phyloP scores from a whole-genome alignment of 2,797 vertebrate species.

The Rhinichthys osculus region DNA sequence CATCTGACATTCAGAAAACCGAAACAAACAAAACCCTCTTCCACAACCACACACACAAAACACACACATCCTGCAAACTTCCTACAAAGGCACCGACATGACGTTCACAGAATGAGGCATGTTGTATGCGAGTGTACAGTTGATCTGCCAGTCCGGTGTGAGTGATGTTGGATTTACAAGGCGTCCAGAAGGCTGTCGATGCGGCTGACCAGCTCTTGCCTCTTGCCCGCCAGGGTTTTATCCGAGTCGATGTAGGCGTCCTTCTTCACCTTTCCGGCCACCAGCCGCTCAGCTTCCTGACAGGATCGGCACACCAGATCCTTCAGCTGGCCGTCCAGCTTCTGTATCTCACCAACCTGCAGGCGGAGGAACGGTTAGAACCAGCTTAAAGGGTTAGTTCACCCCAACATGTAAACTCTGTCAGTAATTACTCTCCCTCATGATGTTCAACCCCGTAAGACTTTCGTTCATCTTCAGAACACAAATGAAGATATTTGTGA shows the following conservation, averaged over 20 bases:
- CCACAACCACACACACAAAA: conserved; percentile 10
- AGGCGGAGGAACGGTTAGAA: neutral
- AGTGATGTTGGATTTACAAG: conserved; percentile 72
- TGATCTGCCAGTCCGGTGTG: conserved; percentile 37
- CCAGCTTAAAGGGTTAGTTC: no score
- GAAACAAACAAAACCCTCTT: neutral
- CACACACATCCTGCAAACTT: neutral
- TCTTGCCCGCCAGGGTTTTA: conserved; percentile 87
- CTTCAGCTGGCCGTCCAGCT: conserved; percentile 93
- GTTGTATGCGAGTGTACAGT: conserved; percentile 1
- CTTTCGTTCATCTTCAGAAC: no score
- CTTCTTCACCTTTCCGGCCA: conserved; percentile 96
- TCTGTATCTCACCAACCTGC: conserved; percentile 96
- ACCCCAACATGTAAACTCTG: no score
- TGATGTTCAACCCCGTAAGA: no score
- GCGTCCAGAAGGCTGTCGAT: conserved; percentile 95
- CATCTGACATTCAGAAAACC: conserved; percentile 38
- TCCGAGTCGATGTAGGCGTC: conserved; percentile 94
- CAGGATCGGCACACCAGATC: conserved; percentile 92
- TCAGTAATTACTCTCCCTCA: no score
- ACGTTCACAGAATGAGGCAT: conserved; percentile 31
- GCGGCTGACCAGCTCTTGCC: conserved; percentile 92
- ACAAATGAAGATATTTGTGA: no score
- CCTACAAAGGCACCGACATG: conserved; percentile 43
- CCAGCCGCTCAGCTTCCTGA: conserved; percentile 92